These are phyloP conservation scores for Piprites chloris DNA, from an alignment of 2,113 vertebrate genomes.

Conservation along the genomic window DNA sequence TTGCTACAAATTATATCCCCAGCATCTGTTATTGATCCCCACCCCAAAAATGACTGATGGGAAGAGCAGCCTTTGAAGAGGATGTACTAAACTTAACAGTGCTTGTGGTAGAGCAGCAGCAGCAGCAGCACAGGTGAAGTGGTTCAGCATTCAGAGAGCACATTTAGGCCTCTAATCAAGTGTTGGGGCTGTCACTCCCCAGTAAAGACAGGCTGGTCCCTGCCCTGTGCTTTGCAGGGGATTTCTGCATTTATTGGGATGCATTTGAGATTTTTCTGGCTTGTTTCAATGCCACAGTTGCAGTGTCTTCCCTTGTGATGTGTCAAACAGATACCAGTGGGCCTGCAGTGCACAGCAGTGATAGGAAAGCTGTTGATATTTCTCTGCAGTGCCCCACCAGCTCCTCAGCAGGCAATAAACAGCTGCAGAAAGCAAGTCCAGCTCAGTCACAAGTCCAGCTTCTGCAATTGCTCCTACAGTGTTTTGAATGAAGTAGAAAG, in stretches of 20 bases:
- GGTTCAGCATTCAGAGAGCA: too few species aligned
- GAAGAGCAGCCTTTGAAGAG: neutral
- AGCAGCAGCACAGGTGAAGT: too few species aligned
- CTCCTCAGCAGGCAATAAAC: neutral
- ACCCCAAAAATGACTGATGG: neutral
- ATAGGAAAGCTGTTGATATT: neutral
- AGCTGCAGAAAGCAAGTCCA: neutral
- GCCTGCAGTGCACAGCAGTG: neutral
- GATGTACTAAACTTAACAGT: neutral
- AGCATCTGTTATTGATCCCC: neutral
- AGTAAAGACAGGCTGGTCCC: neutral
- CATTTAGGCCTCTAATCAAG: neutral
- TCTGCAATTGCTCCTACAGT: neutral
- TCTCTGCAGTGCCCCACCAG: neutral
- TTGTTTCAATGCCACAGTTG: neutral
- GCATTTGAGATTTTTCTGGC: fast-evolving
- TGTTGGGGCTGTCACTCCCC: neutral
- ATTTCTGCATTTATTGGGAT: neutral
- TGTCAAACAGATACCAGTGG: neutral
- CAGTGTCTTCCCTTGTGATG: fast-evolving
- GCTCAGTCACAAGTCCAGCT: neutral
- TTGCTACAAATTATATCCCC: neutral
- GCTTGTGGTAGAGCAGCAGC: neutral
- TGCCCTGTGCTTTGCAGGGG: neutral
- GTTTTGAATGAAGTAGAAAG: neutral